phyloP scores from a whole-genome alignment of 2,888 invertebrate species.

The Odontocolon sp. region DNA sequence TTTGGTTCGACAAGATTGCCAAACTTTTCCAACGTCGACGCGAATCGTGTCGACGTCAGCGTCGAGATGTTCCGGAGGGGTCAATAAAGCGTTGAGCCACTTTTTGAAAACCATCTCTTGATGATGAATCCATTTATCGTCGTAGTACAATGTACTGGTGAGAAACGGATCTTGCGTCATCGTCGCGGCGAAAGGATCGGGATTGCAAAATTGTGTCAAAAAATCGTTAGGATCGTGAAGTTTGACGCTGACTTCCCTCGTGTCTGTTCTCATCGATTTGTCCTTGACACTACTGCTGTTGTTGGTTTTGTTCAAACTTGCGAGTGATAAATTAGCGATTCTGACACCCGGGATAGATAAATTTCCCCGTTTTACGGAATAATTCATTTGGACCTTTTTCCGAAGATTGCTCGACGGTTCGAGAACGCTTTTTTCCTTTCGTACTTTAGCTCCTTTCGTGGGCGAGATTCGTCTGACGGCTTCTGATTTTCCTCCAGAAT shows the following conservation, averaged over 20 bases:
- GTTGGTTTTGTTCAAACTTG: conserved; percentile 61
- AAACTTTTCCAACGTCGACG: conserved; percentile 89
- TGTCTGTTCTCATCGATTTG: conserved; percentile 47
- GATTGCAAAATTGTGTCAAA: conserved; percentile 79
- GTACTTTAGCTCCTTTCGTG: conserved; percentile 65
- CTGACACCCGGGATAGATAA: conserved; percentile 69
- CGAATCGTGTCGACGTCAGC: conserved; percentile 86
- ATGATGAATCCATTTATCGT: conserved; percentile 86
- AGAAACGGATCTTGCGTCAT: conserved; percentile 86
- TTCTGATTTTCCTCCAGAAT: conserved; percentile 2
- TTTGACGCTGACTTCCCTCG: conserved; percentile 65
- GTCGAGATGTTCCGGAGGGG: conserved; percentile 83
- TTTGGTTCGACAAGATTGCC: conserved; percentile 88
- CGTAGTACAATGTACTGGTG: conserved; percentile 85
- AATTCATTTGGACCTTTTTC: conserved; percentile 65
- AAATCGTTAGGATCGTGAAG: conserved; percentile 74
- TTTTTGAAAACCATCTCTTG: conserved; percentile 88
- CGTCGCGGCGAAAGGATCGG: conserved; percentile 82
- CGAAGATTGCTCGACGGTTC: conserved; percentile 61
- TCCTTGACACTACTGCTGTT: too few relatives aligned
- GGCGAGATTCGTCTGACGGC: conserved; percentile 65
- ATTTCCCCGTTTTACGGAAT: conserved; percentile 52
- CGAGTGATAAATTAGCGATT: conserved; percentile 69
- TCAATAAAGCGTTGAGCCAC: conserved; percentile 90
- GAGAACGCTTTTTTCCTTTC: conserved; percentile 65